phyloP scores from a whole-genome alignment of 2,797 vertebrate genomes.

The Numenius phaeopus region DNA sequence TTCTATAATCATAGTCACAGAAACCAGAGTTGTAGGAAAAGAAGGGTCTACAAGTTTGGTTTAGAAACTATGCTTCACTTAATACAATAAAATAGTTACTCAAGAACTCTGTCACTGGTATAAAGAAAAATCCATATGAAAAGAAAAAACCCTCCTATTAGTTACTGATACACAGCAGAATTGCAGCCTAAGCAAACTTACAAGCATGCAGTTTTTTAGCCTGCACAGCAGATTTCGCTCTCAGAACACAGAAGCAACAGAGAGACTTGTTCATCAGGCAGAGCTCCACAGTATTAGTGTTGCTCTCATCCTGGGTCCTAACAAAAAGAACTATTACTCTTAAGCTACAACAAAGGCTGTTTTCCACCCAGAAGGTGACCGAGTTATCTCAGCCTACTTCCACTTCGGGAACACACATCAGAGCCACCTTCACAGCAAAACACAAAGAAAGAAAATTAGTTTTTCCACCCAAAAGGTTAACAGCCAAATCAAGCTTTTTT shows the following conservation, averaged over 20 bases:
- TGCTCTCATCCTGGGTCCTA: background rate
- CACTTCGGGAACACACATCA: rapidly evolving
- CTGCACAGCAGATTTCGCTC: background rate
- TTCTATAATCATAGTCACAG: background rate
- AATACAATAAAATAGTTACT: background rate
- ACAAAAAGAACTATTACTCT: background rate
- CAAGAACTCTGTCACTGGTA: rapidly evolving
- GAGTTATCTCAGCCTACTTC: background rate
- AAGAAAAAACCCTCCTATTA: background rate
- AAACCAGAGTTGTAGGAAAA: background rate
- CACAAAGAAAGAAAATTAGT: background rate
- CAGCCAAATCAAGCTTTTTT: background rate
- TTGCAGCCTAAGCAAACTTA: background rate
- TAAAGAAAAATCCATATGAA: background rate
- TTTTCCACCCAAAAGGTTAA: background rate
- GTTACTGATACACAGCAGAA: background rate
- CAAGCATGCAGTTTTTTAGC: background rate
- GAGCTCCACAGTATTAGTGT: rapidly evolving
- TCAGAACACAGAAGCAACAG: background rate
- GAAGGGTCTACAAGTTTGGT: background rate
- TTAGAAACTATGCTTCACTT: background rate
- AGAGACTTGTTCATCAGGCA: background rate
- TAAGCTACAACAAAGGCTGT: rapidly evolving
- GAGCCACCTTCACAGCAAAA: background rate
- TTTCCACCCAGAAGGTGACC: rapidly evolving